Evolutionary conservation across 2,888 invertebrate genomes (phyloP), one percentile per base, ranked within the genome.

Genomic region (Gerosis bhagava): DNA sequence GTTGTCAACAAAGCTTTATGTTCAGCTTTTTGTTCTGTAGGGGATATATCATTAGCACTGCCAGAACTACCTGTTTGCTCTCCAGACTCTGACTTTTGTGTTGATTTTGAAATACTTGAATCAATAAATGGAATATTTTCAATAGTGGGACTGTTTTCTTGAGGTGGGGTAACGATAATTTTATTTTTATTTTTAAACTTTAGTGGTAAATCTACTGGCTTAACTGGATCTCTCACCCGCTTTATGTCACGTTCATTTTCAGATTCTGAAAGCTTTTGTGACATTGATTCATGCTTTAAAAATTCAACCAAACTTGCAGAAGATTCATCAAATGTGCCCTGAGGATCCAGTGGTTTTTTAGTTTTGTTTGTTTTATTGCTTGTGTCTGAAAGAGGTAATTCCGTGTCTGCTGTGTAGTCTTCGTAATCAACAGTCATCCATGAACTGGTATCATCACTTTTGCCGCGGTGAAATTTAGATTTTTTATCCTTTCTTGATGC

Each of bases 401-500:
- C 93, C 2, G 91, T 90, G 13, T 91, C 91, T 10, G 90, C 91
- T n/a, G 91, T 90, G 56, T 87, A 90, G 62, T 93, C 93, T 54
- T 93, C 93, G 65, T 92, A 92, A 60, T 93, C 93, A 2, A 91
- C 90, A 0, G 93, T 92, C 56, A 92, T 86, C 91, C 92, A 93
- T 1, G 93, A 93, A 1, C 90, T 91, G 0, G 93, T 93, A 63
- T 94, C 93, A 67, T 93, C 93, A 57, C 93, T 93, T 60, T 86
- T 83, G 50, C 91, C 92, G 2, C 92, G 89, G 22, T 61, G 57
- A 6, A 84, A 57, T 50, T 70, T 78, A 0, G 55, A 50, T 51
- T 70, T 74, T 32, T 69, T 67, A 11, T 73, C 69, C 50, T 63
- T 71, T 57, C 60, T 81, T 5, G 77, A 77, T 41, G 59, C 67